phyloP scores from a whole-genome alignment of 2,113 vertebrate species.

The Scatophagus argus region DNA sequence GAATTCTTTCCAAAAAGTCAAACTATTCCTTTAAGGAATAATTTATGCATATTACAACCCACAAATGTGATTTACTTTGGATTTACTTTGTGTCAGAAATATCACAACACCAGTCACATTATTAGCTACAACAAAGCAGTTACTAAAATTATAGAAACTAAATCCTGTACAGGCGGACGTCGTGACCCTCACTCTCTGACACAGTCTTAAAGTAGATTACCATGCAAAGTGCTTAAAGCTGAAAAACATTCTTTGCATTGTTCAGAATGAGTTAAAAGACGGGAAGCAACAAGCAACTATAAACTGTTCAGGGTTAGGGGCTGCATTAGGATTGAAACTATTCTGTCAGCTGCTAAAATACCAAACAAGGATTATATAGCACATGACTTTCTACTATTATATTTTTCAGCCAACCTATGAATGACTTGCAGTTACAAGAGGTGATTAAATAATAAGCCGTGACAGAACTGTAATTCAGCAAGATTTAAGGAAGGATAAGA shows the following conservation, averaged over 20 bases:
- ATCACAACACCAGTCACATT: background rate
- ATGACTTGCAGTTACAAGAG: slow-evolving; percentile 4
- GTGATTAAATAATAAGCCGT: slow-evolving; percentile 18
- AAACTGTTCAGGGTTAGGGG: background rate
- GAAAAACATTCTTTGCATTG: background rate
- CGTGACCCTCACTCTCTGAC: background rate
- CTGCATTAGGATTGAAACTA: background rate
- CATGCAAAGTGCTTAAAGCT: background rate
- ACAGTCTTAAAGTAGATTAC: background rate
- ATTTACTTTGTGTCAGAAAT: background rate
- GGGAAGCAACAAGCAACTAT: background rate
- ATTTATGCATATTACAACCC: background rate
- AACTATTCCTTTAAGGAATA: background rate
- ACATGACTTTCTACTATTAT: background rate
- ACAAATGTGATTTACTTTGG: background rate
- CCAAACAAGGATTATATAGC: background rate
- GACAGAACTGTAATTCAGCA: background rate
- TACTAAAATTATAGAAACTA: background rate
- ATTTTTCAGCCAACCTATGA: background rate
- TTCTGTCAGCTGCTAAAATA: background rate
- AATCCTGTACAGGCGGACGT: background rate
- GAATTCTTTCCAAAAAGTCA: too few species aligned
- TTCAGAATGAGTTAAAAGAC: background rate
- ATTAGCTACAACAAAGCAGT: background rate
- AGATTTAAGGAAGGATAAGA: slow-evolving; percentile 31